These are phyloP conservation scores for Lagothrix lagotricha DNA, from an alignment of 2,797 vertebrate genomes.

Conservation along the genomic window DNA sequence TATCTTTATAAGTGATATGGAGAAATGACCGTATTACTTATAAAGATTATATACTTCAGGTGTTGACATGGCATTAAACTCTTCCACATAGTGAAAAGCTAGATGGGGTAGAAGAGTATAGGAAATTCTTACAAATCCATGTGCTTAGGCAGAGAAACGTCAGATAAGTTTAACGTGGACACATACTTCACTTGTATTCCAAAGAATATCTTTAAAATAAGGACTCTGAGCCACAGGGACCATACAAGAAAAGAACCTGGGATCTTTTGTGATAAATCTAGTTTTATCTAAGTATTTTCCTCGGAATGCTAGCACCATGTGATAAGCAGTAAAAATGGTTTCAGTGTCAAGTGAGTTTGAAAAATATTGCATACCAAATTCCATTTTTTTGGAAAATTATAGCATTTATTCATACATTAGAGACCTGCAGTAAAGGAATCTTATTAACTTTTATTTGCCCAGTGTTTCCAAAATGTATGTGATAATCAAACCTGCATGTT, in stretches of 20 bases:
- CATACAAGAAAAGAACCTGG: neutral
- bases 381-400: neutral
- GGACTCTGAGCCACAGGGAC: neutral
- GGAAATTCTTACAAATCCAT: neutral
- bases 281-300: neutral
- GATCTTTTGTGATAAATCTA: neutral
- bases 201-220: neutral
- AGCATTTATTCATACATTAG: neutral
- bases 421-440: neutral
- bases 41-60: neutral
- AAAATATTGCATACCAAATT: neutral
- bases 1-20: neutral
- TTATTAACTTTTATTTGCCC: neutral
- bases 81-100: neutral
- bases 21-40: neutral
- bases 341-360: neutral
- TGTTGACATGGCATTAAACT: neutral
- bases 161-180: neutral
- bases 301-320: neutral
- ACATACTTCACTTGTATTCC: fast-evolving
- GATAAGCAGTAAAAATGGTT: neutral
- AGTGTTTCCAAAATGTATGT: neutral
- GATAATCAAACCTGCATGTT: neutral
- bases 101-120: neutral
- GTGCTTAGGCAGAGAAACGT: neutral